Percentiles rank a stretch among this genome's conserved stretches.
Evolutionary conservation across 2,113 vertebrate species (phyloP).

Genomic region (Centropristis striata): DNA sequence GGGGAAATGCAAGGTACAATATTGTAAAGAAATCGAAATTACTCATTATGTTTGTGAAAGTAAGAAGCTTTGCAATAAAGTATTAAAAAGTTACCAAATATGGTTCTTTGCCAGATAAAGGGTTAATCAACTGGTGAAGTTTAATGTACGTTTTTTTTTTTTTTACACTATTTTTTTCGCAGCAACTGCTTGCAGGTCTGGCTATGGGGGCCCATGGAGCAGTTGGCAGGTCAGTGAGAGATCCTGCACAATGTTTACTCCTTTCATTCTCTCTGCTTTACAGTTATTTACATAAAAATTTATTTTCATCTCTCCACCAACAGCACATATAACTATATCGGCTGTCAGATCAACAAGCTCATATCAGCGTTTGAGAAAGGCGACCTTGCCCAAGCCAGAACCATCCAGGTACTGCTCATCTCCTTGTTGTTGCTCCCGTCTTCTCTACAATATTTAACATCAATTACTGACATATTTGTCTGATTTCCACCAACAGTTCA

Average conservation of each 20-base stretch:
- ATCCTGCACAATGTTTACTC: background rate
- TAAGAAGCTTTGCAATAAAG: too few species aligned
- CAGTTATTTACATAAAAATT: background rate
- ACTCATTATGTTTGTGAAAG: too few species aligned
- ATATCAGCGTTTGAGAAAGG: constrained; percentile 87
- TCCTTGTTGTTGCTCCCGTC: background rate
- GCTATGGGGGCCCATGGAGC: constrained; percentile 91
- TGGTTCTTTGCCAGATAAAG: too few species aligned
- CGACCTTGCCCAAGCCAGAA: constrained; percentile 84
- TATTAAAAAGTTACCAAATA: too few species aligned
- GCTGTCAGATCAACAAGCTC: constrained; percentile 84
- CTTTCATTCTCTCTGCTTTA: background rate
- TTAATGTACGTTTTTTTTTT: too few species aligned
- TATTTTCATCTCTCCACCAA: constrained; percentile 22
- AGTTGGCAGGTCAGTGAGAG: constrained; percentile 90
- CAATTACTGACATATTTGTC: constrained; percentile 21
- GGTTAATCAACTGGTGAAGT: too few species aligned
- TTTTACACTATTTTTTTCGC: constrained; percentile 24
- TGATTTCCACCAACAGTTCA: constrained; percentile 67
- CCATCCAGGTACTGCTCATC: constrained; percentile 88
- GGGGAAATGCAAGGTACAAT: too few species aligned
- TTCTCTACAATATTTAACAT: background rate
- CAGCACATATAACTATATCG: constrained; percentile 96
- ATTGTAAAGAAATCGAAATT: too few species aligned
- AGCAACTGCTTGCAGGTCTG: constrained; percentile 93